A percentile compares a stretch with the other conserved stretches of the same genome.
These are phyloP conservation scores for Formica exsecta DNA, from an alignment of 1,140 invertebrate species.

Conservation along the genomic window DNA sequence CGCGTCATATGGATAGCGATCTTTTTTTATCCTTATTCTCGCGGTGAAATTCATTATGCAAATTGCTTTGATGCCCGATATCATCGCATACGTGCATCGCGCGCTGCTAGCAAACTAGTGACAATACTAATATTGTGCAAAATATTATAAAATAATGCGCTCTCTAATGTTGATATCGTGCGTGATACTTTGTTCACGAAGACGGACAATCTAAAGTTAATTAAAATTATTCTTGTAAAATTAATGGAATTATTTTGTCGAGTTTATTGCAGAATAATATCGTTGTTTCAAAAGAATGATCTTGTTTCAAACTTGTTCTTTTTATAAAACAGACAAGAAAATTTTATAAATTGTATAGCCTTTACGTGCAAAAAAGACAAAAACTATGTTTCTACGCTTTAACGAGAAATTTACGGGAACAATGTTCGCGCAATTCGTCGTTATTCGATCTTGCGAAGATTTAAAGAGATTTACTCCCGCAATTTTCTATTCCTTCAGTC, in stretches of 20 bases:
- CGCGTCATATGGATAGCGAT: background rate
- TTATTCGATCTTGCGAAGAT: background rate
- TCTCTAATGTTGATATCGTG: background rate
- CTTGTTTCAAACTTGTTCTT: background rate
- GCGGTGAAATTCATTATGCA: conserved; percentile 56
- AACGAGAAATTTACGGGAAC: background rate
- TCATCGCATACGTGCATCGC: background rate
- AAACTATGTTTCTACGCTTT: background rate
- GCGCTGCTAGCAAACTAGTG: conserved; percentile 22
- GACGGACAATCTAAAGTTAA: background rate
- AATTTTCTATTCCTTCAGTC: conserved; percentile 31
- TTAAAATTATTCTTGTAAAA: background rate
- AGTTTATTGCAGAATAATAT: background rate
- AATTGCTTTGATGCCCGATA: conserved; percentile 56
- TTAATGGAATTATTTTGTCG: background rate
- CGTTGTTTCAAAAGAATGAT: background rate
- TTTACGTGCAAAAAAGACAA: background rate
- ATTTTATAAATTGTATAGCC: background rate
- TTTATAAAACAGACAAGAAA: background rate
- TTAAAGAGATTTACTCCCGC: background rate
- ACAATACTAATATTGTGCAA: conserved; percentile 11
- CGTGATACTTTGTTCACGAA: background rate
- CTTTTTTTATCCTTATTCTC: conserved; percentile 1
- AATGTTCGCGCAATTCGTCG: background rate
- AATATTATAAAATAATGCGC: conserved; percentile 23